Evolutionary conservation across 1,140 invertebrate species (phyloP).

Genomic region (Magallana gigas): DNA sequence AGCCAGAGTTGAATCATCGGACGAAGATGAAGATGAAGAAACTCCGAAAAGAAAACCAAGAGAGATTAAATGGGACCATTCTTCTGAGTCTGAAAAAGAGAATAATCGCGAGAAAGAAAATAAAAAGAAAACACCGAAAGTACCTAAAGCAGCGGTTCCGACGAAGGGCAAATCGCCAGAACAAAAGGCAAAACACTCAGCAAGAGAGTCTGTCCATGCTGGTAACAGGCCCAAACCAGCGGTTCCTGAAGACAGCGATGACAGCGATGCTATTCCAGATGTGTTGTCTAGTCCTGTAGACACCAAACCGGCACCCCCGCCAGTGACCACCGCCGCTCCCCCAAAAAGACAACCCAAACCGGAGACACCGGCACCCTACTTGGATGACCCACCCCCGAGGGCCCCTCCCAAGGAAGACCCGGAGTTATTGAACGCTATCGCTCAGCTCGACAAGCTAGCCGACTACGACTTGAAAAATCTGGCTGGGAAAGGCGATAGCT

Average conservation of each 20-base stretch:
- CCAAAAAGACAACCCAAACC: neutral
- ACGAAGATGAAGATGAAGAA: neutral
- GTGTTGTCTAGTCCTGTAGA: neutral
- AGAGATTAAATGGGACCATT: constrained; percentile 17
- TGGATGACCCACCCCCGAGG: neutral
- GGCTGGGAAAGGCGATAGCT: constrained; percentile 4
- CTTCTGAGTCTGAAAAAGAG: constrained; percentile 38
- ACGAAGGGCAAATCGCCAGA: neutral
- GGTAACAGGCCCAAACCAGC: neutral
- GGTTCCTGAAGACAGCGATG: neutral
- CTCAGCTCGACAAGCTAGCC: constrained; percentile 20
- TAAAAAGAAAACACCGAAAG: constrained; percentile 10
- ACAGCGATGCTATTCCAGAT: constrained; percentile 28
- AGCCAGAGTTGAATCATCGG: neutral
- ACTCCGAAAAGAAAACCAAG: constrained; percentile 19
- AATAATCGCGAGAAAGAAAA: neutral
- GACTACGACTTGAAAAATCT: constrained; percentile 36
- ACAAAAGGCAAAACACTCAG: neutral
- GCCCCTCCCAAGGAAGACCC: neutral
- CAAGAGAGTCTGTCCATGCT: constrained; percentile 2
- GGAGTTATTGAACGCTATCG: neutral
- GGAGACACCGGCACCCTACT: constrained; percentile 17
- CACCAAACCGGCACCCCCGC: neutral
- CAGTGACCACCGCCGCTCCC: constrained; percentile 9
- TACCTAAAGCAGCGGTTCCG: constrained; percentile 22